Evolutionary conservation across 2,797 vertebrate genomes (phyloP).

Genomic region (Astyanax mexicanus): DNA sequence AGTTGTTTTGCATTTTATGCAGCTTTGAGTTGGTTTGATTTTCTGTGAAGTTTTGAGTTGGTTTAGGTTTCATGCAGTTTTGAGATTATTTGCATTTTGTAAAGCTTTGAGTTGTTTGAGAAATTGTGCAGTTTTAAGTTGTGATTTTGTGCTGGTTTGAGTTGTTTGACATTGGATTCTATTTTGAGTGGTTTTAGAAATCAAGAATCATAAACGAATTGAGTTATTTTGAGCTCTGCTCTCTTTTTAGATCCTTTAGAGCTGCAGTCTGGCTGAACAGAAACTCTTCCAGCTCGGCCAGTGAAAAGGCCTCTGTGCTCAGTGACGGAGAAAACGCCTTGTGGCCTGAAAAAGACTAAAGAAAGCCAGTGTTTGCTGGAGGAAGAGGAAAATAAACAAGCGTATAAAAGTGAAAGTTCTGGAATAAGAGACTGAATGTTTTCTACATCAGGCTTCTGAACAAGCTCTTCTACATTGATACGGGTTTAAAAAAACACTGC

Average conservation of each 20-base stretch:
- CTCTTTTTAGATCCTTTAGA: not conserved
- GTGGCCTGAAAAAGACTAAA: constrained; percentile 39
- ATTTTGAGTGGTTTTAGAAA: no score
- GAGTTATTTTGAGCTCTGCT: not conserved
- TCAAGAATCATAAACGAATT: not conserved
- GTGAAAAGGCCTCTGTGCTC: not conserved
- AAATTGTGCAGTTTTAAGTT: no score
- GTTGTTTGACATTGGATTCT: no score
- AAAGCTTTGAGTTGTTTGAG: no score
- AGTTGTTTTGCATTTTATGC: no score
- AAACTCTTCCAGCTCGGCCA: not conserved
- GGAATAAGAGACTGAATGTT: constrained; percentile 44
- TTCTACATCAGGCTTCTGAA: not conserved
- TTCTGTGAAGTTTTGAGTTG: no score
- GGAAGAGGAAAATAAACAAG: constrained; percentile 44
- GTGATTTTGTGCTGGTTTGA: no score
- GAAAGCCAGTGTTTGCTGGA: constrained; percentile 68
- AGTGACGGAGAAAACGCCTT: not conserved
- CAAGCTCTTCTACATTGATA: not conserved
- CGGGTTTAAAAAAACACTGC: not conserved
- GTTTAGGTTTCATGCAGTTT: no score
- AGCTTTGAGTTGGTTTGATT: no score
- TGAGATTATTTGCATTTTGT: no score
- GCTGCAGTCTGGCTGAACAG: not conserved
- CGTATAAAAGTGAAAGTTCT: constrained; percentile 64